phyloP scores from a whole-genome alignment of 1,140 invertebrate genomes.

The Pantala flavescens region DNA sequence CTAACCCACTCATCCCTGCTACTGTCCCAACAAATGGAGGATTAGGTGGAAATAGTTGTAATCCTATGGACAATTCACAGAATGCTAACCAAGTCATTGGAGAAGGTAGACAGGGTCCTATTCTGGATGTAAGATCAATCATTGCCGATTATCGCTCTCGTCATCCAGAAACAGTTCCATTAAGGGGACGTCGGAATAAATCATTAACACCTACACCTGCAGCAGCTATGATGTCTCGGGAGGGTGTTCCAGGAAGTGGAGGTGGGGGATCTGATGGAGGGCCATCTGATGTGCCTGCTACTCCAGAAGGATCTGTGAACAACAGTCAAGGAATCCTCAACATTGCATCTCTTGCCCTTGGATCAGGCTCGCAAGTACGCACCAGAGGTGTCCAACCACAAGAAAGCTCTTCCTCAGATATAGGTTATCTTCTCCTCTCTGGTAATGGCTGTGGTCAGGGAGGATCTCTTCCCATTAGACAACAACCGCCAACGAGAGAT shows the following conservation, averaged over 20 bases:
- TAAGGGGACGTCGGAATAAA: slow-evolving; percentile 46
- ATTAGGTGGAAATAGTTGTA: not conserved
- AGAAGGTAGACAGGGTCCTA: slow-evolving; percentile 59
- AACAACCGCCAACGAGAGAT: slow-evolving; percentile 20
- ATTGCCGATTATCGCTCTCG: slow-evolving; percentile 69
- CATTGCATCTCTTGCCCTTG: slow-evolving; percentile 31
- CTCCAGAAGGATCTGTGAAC: not conserved
- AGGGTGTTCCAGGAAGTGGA: slow-evolving; percentile 29
- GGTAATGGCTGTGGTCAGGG: not conserved
- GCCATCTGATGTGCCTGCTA: slow-evolving; percentile 20
- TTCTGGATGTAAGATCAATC: slow-evolving; percentile 67
- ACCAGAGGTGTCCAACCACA: slow-evolving; percentile 27
- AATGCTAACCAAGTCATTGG: slow-evolving; percentile 36
- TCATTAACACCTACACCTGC: not conserved
- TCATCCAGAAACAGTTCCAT: slow-evolving; percentile 56
- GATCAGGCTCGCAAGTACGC: slow-evolving; percentile 34
- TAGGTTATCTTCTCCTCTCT: slow-evolving; percentile 19
- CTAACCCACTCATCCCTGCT: not conserved
- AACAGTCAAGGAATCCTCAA: slow-evolving; percentile 26
- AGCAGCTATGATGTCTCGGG: slow-evolving; percentile 14
- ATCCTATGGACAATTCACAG: slow-evolving; percentile 13
- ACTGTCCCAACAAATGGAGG: not conserved
- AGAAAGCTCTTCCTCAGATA: slow-evolving; percentile 22
- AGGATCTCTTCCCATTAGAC: not conserved
- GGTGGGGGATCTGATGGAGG: slow-evolving; percentile 31